Evolutionary conservation across 2,888 invertebrate species (phyloP).

Genomic region (Drosophila affinis): DNA sequence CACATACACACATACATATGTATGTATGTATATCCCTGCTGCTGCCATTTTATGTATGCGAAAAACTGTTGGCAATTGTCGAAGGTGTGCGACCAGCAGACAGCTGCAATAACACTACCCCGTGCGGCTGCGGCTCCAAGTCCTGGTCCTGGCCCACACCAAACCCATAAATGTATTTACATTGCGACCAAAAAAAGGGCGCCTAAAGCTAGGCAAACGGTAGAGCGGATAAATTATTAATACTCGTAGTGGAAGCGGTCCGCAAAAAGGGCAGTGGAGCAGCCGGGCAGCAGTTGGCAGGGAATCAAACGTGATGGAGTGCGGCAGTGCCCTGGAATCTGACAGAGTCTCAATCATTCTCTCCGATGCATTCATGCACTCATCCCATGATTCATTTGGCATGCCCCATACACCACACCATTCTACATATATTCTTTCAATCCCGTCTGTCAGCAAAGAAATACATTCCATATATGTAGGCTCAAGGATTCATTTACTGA

Average conservation of each 20-base stretch:
- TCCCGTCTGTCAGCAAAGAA: not conserved
- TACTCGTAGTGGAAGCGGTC: not conserved
- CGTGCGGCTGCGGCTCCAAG: slow-evolving; percentile 7
- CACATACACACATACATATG: too few species aligned
- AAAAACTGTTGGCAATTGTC: slow-evolving; percentile 43
- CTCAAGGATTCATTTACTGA: not conserved
- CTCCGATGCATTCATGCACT: not conserved
- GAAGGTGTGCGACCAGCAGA: slow-evolving; percentile 41
- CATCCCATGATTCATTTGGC: not conserved
- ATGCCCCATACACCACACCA: not conserved
- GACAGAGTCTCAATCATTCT: not conserved
- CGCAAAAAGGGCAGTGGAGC: not conserved
- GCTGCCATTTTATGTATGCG: slow-evolving; percentile 22
- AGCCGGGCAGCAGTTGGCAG: not conserved
- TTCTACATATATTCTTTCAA: not conserved
- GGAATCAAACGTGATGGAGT: not conserved
- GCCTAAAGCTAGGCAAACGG: slow-evolving; percentile 19
- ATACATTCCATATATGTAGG: not conserved
- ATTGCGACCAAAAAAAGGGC: slow-evolving; percentile 19
- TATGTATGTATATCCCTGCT: slow-evolving; percentile 35
- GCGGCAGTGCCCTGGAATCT: not conserved
- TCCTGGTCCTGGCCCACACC: slow-evolving; percentile 24
- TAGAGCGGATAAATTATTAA: slow-evolving; percentile 26
- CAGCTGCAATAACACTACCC: slow-evolving; percentile 43
- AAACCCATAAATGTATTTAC: slow-evolving; percentile 38